Evolutionary conservation across 2,113 vertebrate genomes (phyloP), one percentile per base, ranked within the genome.

Genomic region (Pristiophorus japonicus): DNA sequence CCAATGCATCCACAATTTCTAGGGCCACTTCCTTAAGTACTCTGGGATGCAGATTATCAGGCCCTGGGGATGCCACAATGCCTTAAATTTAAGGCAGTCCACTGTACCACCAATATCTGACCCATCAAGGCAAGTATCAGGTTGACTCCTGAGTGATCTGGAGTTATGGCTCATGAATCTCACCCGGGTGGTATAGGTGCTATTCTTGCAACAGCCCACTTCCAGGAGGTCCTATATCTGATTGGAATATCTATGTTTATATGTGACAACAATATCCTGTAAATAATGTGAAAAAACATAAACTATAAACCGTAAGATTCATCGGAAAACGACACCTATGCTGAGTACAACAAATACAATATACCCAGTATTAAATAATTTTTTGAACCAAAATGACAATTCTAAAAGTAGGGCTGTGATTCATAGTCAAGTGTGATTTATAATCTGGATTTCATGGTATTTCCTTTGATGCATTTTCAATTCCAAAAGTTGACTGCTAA

Each of bases 381-480:
- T 63, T 62, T 92, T 92, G 4, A 59, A 92, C 34, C 22, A 59
- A 91, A 94, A 42, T 94, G 65, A 67, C 38, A 94, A 51, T 27
- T 70, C 45, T 51, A 94, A 94, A 67, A 94, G 63, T 42, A 94
- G n/a, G 63, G 20, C 63, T 94, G 22, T 38, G 62, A 67, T 94
- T 66, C 55, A 94, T 66, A 66, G 20, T n/a, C 55, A 92, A 66
- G 65, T 66, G 18, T 65, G 91, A 94, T 66, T 94, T 66, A 66
- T 67, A 66, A 94, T 94, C 63, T 94, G 63, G 62, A 94, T 67
- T 94, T 94, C 24, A 67, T 42, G 38, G 91, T 55, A 66, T 94
- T 66, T 94, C 91, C 91, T 94, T 94, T 66, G 91, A 94, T 94
- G 38, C 38, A 94, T 4, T 94, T 94, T 66, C 91, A 45, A 65